Base-by-base conservation (phyloP, 2,888 invertebrate species). In the Orchestes rusci region DNA sequence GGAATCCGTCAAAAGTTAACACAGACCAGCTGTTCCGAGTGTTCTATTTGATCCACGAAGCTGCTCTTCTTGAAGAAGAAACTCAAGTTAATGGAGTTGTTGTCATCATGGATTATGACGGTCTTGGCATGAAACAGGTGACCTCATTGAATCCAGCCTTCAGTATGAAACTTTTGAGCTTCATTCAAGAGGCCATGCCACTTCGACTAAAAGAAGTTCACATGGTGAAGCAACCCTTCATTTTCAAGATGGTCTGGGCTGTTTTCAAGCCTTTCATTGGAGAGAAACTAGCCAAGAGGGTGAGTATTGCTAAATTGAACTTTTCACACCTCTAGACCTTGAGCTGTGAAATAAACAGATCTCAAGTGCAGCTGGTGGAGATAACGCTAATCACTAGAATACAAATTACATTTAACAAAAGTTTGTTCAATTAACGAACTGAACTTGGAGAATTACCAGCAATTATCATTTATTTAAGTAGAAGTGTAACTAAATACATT, bases 131-230 rank as follows among this genome's bases (percentile, higher is more conserved):
- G 80, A 76, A 79, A 62, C 88, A 88, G 75, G 79, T 80, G 2
- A 16, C 16, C 3, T 43, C 16, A 30, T 19, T 39, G 16, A 30
- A 29, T 15, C 30, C 16, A 2, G 12, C 7, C 30, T 1, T 10
- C 10, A 39, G 7, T 30, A 30, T 13, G 3, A 13, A n/a, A 13
- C 74, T 89, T 38, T 73, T 89, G 48, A 77, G 77, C 7, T 90
- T 89, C 68, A 88, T 90, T 55, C 89, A 90, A 68, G 86, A 89
- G 45, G 88, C 89, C 0, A 85, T 89, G 86, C 88, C 89, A 2
- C 66, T 88, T 38, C 75, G 89, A 41, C 71, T 89, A 56, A 89
- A 87, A 67, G 87, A 88, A 69, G 82, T 89, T 7, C 89, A 90
- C 68, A 82, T 89, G 62, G 85, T 90, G 2, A 87, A 87, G 61